Conservation (phyloP, 1,140 invertebrate genomes). For the Leguminivora glycinivorella region DNA sequence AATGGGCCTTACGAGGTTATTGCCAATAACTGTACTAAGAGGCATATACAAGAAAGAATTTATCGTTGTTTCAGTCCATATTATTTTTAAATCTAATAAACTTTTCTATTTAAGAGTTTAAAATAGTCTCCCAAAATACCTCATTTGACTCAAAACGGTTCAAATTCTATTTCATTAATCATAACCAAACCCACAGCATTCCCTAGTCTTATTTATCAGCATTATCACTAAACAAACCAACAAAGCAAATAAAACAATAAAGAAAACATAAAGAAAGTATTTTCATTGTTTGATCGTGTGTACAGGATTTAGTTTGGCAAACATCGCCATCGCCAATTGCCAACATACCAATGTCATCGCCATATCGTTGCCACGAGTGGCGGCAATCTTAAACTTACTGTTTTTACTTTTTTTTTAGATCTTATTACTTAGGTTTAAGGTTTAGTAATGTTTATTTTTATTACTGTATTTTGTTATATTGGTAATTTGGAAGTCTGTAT, state of each 20-base stretch:
- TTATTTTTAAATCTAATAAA: too few species aligned
- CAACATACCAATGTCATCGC: neutral
- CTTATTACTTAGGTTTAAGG: neutral
- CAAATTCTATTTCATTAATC: too few species aligned
- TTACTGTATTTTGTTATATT: neutral
- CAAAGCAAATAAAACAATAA: neutral
- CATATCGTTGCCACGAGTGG: neutral
- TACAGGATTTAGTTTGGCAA: neutral
- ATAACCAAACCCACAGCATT: neutral
- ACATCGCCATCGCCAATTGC: neutral
- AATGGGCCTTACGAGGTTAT: too few species aligned
- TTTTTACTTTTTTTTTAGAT: neutral
- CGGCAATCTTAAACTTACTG: neutral
- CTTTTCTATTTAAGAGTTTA: too few species aligned
- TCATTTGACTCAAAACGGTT: too few species aligned
- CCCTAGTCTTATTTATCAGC: neutral
- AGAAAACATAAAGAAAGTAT: constrained; percentile 5
- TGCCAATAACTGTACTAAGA: too few species aligned
- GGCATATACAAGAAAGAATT: too few species aligned
- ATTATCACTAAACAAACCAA: neutral
- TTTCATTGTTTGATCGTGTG: neutral
- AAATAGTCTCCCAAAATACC: too few species aligned
- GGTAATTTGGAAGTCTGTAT: neutral
- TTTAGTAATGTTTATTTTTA: neutral
- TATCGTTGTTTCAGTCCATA: too few species aligned